These are phyloP conservation scores for Anoplophora glabripennis DNA, from an alignment of 1,140 invertebrate genomes.

Conservation along the genomic window DNA sequence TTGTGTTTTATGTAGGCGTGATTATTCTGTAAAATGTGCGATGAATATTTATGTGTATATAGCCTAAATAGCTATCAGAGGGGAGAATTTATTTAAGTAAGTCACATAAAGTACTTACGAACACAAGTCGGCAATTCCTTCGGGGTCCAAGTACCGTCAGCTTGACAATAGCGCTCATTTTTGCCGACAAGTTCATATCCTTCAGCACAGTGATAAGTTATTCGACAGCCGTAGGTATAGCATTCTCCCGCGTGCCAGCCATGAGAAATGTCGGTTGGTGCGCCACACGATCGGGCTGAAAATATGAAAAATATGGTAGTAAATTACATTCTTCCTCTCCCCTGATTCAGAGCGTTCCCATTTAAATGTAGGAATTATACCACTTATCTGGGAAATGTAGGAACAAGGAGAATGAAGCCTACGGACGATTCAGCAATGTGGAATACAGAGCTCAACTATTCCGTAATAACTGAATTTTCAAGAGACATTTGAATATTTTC, in stretches of 20 bases:
- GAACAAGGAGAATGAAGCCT: background rate
- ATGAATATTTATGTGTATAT: too few species aligned
- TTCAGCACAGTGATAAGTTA: constrained; percentile 89
- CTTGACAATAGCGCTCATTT: constrained; percentile 77
- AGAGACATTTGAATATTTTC: too few species aligned
- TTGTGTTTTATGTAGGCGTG: too few species aligned
- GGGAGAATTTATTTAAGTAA: too few species aligned
- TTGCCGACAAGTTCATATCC: constrained; percentile 89
- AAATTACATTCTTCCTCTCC: too few species aligned
- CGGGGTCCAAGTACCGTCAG: constrained; percentile 85
- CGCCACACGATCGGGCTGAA: constrained; percentile 78
- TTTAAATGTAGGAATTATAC: background rate
- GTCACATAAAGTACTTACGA: constrained; percentile 58
- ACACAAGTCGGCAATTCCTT: constrained; percentile 86
- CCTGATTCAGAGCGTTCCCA: too few species aligned
- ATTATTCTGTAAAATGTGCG: too few species aligned
- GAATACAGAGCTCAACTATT: background rate
- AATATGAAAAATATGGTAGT: constrained; percentile 8
- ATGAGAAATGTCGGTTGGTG: constrained; percentile 83
- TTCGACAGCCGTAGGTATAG: constrained; percentile 86
- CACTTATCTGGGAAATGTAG: background rate
- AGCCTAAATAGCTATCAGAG: too few species aligned
- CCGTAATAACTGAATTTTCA: too few species aligned
- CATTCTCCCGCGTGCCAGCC: constrained; percentile 89
- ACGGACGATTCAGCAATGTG: too few species aligned